A percentile compares a stretch with the other conserved stretches of the same genome.
Evolutionary conservation across 2,888 invertebrate species (phyloP).

Genomic region (Cacoxenus indagator): DNA sequence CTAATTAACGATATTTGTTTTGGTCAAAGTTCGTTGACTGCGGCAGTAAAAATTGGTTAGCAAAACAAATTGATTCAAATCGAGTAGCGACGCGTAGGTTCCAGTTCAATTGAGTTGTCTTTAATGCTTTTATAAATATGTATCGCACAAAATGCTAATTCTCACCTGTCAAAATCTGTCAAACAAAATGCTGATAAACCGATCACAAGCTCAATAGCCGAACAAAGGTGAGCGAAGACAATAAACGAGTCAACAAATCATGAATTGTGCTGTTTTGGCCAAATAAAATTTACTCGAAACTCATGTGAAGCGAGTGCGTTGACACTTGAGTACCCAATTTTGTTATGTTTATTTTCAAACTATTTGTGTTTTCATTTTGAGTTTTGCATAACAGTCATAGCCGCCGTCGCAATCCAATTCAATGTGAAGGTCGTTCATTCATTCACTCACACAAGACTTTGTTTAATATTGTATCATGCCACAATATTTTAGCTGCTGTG

Average conservation of each 20-base stretch:
- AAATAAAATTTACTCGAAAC: neutral
- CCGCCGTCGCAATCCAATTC: conserved; percentile 31
- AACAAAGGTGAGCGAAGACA: neutral
- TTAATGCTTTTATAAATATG: conserved; percentile 19
- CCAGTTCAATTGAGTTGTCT: neutral
- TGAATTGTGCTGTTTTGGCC: neutral
- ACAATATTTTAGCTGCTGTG: too few species aligned
- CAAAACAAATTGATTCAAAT: neutral
- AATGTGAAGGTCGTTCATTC: conserved; percentile 48
- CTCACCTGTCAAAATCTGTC: neutral
- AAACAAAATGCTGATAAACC: conserved; percentile 11
- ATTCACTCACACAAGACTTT: conserved; percentile 17
- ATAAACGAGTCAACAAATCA: neutral
- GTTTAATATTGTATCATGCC: conserved; percentile 25
- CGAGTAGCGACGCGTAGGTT: neutral
- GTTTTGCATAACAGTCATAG: neutral
- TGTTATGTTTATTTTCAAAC: neutral
- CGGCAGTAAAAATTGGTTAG: neutral
- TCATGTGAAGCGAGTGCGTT: conserved; percentile 31
- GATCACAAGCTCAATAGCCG: neutral
- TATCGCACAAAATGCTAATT: conserved; percentile 48
- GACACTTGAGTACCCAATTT: conserved; percentile 24
- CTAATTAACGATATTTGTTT: neutral
- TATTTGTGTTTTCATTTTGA: conserved; percentile 5
- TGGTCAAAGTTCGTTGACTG: conserved; percentile 17